Evolutionary conservation across 2,797 vertebrate genomes (phyloP).

Genomic region (Coendou prehensilis): DNA sequence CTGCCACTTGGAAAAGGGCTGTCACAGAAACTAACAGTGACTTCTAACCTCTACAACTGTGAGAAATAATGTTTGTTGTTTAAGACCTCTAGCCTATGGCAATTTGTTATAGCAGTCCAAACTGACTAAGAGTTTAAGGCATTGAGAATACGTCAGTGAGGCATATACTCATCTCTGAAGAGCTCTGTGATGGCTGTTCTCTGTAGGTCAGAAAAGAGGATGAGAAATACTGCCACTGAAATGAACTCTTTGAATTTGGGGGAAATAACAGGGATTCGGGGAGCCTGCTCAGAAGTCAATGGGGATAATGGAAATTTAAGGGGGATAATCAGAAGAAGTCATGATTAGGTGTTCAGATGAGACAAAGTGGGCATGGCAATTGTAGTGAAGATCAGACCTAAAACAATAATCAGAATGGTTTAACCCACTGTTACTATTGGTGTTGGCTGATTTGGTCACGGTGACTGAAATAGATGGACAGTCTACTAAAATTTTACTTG

Average conservation of each 20-base stretch:
- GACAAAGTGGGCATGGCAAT: background rate
- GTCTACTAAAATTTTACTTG: background rate
- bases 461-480: background rate
- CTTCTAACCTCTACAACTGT: background rate
- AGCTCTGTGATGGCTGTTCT: background rate
- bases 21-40: background rate
- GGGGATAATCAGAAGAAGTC: background rate
- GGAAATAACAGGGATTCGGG: background rate
- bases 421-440: background rate
- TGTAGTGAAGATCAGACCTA: background rate
- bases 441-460: background rate
- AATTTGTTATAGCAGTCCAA: background rate
- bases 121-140: background rate
- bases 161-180: background rate
- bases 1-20: background rate
- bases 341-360: background rate
- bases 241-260: background rate
- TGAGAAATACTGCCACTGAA: background rate
- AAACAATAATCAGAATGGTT: constrained; percentile 10
- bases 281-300: background rate
- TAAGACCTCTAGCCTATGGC: background rate
- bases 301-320: background rate
- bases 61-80: background rate
- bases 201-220: background rate
- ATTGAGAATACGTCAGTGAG: background rate